Base-by-base conservation (phyloP, 2,888 invertebrate species). In the Cantharis rufa region DNA sequence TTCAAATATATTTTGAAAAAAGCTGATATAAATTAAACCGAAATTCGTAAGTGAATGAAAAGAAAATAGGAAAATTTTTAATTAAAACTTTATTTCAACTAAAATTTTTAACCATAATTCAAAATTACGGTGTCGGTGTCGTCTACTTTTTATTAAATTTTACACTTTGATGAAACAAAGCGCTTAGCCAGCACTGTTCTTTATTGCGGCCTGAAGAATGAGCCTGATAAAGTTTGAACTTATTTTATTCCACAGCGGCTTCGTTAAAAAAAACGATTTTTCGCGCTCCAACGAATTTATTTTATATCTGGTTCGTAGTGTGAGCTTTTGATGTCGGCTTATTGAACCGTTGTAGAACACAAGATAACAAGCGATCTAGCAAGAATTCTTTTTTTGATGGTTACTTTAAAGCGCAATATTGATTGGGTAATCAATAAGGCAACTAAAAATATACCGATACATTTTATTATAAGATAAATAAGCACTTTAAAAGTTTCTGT, bases 131-230 rank as follows among this genome's bases (percentile, higher is more conserved):
- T 75, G 70, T 70, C 70, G 66, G 73, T 78, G 74, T 78, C 75
- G 69, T 71, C 72, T 76, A 71, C 71, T 78, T 75, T 78, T 78
- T 78, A 75, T 78, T 78, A 76, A 72, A 76, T 78, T 78, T 78
- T 76, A 76, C 69, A 76, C 76, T 78, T 76, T 78, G 72, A 74
- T 78, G 77, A 78, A 78, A 78, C 77, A 78, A 78, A 74, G 77
- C 77, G 77, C 77, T 74, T 73, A 71, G 74, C 69, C 63, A 71
- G 74, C 70, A 24, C 74, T 71, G 74, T 74, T 77, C 77, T 77
- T 77, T 74, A 78, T 74, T 78, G 77, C 70, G 77, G 72, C 28
- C 64, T 72, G 27, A 75, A 74, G 75, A 78, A 78, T 72, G 69
- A 66, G 70, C 63, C 71, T 75, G 75, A 78, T 73, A 75, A 78